A percentile compares a stretch with the other conserved stretches of the same genome.
phyloP scores from a whole-genome alignment of 2,113 vertebrate species.

The Fukomys damarensis region DNA sequence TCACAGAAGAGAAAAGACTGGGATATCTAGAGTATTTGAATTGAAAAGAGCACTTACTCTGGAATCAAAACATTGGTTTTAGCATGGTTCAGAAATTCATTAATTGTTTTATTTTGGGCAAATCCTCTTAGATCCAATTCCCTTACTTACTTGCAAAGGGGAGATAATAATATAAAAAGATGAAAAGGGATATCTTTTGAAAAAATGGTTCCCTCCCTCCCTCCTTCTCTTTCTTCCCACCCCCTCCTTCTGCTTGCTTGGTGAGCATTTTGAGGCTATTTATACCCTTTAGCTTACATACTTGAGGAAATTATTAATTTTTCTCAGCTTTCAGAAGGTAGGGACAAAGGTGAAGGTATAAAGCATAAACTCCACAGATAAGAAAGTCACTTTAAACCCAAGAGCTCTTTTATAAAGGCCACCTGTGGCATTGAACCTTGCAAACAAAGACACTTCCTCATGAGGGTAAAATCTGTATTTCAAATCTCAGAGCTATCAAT shows the following conservation, averaged over 20 bases:
- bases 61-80: neutral
- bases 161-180: neutral
- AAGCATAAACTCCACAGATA: neutral
- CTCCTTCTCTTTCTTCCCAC: no score
- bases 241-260: neutral
- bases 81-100: neutral
- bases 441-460: neutral
- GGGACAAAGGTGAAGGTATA: neutral
- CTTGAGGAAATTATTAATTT: neutral
- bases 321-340: neutral
- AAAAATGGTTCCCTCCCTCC: neutral
- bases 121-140: neutral
- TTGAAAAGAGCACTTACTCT: neutral
- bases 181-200: neutral
- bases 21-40: neutral
- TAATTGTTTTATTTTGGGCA: neutral
- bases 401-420: neutral
- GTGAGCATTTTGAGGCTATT: neutral
- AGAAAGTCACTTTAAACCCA: neutral
- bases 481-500: conserved; percentile 30
- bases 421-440: neutral
- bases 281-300: neutral
- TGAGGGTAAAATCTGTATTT: neutral
- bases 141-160: neutral
- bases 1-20: neutral